Evolutionary conservation across 1,140 invertebrate genomes (phyloP).

Genomic region (Caerostris darwini): DNA sequence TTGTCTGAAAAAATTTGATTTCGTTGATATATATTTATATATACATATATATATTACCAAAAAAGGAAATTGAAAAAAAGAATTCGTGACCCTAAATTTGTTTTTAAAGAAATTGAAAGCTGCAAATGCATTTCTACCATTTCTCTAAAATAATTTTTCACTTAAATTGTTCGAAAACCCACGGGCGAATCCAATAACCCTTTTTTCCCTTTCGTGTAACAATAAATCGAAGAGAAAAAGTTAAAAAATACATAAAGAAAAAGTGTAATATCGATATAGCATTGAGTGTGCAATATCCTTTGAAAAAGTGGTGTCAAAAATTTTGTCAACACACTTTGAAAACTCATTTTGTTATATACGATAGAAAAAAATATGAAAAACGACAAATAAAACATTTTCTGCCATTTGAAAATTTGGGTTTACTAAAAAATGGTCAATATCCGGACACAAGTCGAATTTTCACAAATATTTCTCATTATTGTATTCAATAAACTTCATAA

Average conservation of each 20-base stretch:
- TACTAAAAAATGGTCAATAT: not conserved
- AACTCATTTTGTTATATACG: not conserved
- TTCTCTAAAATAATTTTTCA: not conserved
- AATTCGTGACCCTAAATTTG: no score
- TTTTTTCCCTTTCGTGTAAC: not conserved
- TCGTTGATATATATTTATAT: no score
- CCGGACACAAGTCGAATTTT: not conserved
- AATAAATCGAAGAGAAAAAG: no score
- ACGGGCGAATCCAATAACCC: not conserved
- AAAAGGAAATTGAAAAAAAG: no score
- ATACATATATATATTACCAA: no score
- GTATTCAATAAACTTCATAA: not conserved
- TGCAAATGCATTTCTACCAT: no score
- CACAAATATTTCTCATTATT: not conserved
- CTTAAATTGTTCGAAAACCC: not conserved
- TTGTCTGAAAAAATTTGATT: no score
- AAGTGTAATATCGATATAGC: not conserved
- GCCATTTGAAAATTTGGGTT: not conserved
- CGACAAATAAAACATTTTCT: not conserved
- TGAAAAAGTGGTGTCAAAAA: not conserved
- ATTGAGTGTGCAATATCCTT: not conserved
- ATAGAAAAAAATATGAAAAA: not conserved
- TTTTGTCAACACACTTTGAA: not conserved
- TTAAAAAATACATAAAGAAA: not conserved
- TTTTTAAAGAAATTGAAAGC: no score